A percentile compares a stretch with the other conserved stretches of the same genome.
These are phyloP conservation scores for Andricus curvator DNA, from an alignment of 2,888 invertebrate genomes.

Conservation along the genomic window DNA sequence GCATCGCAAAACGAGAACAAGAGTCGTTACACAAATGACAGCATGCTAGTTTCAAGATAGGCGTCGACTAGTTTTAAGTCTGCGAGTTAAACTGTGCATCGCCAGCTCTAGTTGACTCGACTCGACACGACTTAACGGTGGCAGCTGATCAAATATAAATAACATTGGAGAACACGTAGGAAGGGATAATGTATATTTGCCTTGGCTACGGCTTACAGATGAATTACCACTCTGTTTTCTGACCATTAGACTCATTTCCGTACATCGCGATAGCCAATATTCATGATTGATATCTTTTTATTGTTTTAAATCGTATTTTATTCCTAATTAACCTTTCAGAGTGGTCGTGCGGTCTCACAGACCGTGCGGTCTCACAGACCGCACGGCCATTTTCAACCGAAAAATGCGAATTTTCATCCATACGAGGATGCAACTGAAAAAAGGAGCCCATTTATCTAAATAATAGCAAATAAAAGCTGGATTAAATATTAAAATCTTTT, in stretches of 20 bases:
- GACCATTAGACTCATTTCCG: background rate
- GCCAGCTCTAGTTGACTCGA: constrained; percentile 42
- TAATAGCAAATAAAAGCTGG: background rate
- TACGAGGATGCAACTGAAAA: no score
- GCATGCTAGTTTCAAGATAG: constrained; percentile 5
- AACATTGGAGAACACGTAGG: constrained; percentile 62
- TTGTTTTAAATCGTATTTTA: no score
- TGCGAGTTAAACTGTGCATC: constrained; percentile 23
- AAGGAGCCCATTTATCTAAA: no score
- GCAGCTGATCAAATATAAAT: constrained; percentile 74
- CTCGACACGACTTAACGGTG: constrained; percentile 53
- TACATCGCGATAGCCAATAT: background rate
- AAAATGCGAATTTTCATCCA: no score
- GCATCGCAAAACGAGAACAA: constrained; percentile 10
- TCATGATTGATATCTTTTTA: no score
- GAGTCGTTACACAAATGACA: constrained; percentile 22
- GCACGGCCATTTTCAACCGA: no score
- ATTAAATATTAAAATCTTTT: background rate
- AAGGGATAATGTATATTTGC: constrained; percentile 71
- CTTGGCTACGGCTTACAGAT: constrained; percentile 62
- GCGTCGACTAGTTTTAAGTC: constrained; percentile 21
- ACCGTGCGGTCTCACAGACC: no score
- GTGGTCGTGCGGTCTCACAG: no score
- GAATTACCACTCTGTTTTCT: constrained; percentile 15
- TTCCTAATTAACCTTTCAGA: no score